A percentile compares a stretch with the other conserved stretches of the same genome.
Evolutionary conservation across 2,797 vertebrate genomes (phyloP).

Genomic region (Phaenicophaeus curvirostris): DNA sequence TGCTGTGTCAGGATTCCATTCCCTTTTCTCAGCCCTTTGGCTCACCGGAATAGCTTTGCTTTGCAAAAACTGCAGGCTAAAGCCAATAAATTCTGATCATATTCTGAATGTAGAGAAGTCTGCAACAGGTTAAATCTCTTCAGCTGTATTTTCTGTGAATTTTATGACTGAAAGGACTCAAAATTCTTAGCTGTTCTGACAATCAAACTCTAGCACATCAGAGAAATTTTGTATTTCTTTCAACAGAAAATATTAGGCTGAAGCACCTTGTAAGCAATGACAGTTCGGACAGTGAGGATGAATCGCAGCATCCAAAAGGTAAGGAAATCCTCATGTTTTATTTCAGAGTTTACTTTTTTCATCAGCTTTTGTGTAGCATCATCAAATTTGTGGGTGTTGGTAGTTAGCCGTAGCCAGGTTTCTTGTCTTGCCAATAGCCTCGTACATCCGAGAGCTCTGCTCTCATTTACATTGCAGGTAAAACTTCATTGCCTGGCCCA

Average conservation of each 20-base stretch:
- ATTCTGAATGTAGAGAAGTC: background rate
- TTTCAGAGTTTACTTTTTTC: background rate
- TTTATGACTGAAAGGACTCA: background rate
- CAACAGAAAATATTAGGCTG: conserved; percentile 90
- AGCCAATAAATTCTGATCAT: background rate
- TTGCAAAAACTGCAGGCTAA: background rate
- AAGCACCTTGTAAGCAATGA: conserved; percentile 93
- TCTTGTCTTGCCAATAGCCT: background rate
- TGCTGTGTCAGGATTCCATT: background rate
- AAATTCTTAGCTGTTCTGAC: background rate
- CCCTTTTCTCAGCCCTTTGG: background rate
- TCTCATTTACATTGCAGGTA: background rate
- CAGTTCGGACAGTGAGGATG: conserved; percentile 90
- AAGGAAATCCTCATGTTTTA: conserved; percentile 33
- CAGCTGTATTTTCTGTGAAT: background rate
- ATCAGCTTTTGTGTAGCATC: background rate
- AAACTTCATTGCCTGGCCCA: background rate
- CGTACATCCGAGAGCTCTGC: background rate
- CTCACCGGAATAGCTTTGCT: background rate
- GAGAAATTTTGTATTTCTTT: conserved; percentile 25
- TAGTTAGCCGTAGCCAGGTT: background rate
- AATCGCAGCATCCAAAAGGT: conserved; percentile 87
- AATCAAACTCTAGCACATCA: background rate
- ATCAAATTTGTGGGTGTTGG: background rate
- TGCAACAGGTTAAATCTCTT: background rate